A percentile compares a stretch with the other conserved stretches of the same genome.
Evolutionary conservation across 2,797 vertebrate species (phyloP).

Genomic region (Limnodromus scolopaceus): DNA sequence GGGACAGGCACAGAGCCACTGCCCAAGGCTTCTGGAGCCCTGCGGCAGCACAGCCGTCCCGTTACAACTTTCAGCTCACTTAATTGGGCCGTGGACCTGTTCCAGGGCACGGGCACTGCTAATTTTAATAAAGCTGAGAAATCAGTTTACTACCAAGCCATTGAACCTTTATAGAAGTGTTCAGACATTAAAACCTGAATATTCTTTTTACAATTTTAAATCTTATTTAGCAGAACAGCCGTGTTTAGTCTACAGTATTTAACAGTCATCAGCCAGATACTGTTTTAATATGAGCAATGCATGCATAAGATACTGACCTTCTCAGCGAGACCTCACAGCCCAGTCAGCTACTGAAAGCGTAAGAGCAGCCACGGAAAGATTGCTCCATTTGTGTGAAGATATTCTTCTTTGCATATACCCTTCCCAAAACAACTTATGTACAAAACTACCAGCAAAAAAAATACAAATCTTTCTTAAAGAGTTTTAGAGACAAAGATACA

Average conservation of each 20-base stretch:
- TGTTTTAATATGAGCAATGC: not conserved
- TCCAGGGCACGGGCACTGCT: not conserved
- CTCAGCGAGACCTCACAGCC: not conserved
- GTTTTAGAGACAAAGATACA: not conserved
- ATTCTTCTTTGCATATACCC: not conserved
- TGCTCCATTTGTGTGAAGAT: not conserved
- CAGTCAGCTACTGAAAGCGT: not conserved
- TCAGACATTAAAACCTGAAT: conserved; percentile 27
- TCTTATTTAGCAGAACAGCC: conserved; percentile 16
- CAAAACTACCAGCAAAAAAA: not conserved
- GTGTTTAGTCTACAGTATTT: conserved; percentile 32
- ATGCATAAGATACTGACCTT: not conserved
- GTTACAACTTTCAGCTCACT: not conserved
- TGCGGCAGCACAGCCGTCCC: not conserved
- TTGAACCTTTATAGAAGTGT: not conserved
- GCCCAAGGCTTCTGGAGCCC: not conserved
- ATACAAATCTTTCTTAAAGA: not conserved
- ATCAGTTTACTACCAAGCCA: not conserved
- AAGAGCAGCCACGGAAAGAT: not conserved
- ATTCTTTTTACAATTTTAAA: conserved; percentile 1
- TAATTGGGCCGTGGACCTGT: not conserved
- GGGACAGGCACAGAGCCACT: not conserved
- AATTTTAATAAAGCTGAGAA: conserved; percentile 20
- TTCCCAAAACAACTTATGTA: not conserved
- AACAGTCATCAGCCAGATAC: not conserved